Base-by-base conservation (phyloP, 2,888 invertebrate species). In the Perdita meconis region DNA sequence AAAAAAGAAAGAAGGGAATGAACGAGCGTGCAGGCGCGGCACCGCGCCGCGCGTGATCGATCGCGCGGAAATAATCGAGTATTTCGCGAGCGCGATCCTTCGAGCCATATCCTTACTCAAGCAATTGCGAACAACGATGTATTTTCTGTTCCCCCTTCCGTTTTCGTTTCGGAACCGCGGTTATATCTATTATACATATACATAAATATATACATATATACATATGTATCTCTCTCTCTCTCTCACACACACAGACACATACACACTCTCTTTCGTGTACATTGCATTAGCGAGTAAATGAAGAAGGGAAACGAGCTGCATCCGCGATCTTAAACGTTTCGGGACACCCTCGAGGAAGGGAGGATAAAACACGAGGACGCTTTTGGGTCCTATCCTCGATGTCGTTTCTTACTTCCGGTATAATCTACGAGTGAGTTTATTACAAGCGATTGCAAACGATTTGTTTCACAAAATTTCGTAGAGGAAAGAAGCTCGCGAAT, bases 81-180 rank as follows among this genome's bases (percentile, higher is more conserved):
- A 76, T 59, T 50, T 44, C 79, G 59, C 74, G 83, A 59, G 51
- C 77, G 77, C 85, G 81, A 87, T 83, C 76, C 82, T 88, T 89
- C 89, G 88, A 92, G 91, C 89, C 92, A 92, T 92, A 92, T 92
- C 92, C 86, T 90, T 91, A 90, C 87, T 86, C 91, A 90, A 91
- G 89, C 91, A 92, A 91, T 91, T 88, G 86, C 86, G 86, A 89
- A 91, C 91, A 92, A 92, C 91, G 92, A 92, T 91, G 88, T 91
- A 88, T 91, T 89, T 86, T 83, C 56, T 67, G 71, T 81, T 81
- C 76, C 61, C n/a, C 51, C 65, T 78, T 71, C 70, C 65, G 74
- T 83, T 47, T 83, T 78, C 69, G 71, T 81, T 80, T 64, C 80
- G 74, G 78, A 84, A 78, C 77, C 84, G 84, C 80, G 82, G 70